Conservation (phyloP, 2,113 vertebrate species). For the Brienomyrus longianalis region DNA sequence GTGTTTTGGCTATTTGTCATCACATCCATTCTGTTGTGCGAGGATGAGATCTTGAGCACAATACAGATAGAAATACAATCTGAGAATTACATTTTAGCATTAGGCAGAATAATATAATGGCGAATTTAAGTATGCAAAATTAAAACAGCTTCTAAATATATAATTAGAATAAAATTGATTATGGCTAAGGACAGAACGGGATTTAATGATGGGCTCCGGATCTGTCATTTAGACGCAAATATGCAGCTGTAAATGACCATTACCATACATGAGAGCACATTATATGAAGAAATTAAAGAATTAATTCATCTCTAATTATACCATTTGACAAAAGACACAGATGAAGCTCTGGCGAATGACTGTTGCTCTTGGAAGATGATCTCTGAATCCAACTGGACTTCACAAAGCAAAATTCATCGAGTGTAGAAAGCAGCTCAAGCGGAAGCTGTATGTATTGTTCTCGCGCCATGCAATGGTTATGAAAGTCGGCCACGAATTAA, state of each 20-base stretch:
- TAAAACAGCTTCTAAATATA: neutral
- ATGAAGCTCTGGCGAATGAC: neutral
- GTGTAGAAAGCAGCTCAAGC: too few species aligned
- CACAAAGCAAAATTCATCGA: neutral
- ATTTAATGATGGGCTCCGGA: neutral
- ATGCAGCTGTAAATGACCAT: neutral
- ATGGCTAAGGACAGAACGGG: neutral
- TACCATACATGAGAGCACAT: neutral
- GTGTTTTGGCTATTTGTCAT: neutral
- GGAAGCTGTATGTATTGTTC: neutral
- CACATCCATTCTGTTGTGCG: neutral
- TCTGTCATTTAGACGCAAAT: neutral
- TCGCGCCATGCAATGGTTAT: neutral
- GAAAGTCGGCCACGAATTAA: neutral
- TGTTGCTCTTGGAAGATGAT: neutral
- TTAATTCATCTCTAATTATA: neutral
- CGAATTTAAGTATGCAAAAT: neutral
- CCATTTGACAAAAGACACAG: neutral
- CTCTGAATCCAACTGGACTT: neutral
- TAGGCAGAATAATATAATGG: neutral
- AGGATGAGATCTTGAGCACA: neutral
- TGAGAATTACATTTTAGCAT: neutral
- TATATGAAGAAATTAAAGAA: neutral
- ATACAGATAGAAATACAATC: neutral
- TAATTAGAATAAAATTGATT: neutral